Base-by-base conservation (phyloP, 2,888 invertebrate species). In the Perizoma flavofasciatum region DNA sequence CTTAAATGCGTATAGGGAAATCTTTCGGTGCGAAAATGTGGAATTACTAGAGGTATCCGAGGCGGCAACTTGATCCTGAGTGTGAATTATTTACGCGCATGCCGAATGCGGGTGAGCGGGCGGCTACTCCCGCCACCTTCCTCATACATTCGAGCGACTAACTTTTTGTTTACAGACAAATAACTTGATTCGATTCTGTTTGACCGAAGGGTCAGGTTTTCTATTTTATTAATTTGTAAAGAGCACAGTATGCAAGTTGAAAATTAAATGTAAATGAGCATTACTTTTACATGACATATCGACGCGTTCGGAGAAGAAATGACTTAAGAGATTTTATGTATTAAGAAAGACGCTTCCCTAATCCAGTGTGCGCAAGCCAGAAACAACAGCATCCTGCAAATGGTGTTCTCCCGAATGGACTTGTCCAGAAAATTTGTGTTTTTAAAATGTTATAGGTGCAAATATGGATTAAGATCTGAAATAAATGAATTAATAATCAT, bases 61-160 rank as follows among this genome's bases (percentile, higher is more conserved):
- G 73, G 78, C 78, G 78, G 71, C 74, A 74, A 79, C 77, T 80
- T 83, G 82, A 77, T 81, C 75, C 75, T 59, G 75, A 69, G 75
- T 75, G 82, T 82, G 79, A 87, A 88, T 86, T 85, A 88, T 89
- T 85, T 83, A 86, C 83, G 81, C 79, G 61, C 46, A 75, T 72
- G 73, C 74, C 77, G 78, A 82, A 79, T 82, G 78, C 81, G 82
- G 80, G 74, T 22, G 3, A 22, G 22, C 75, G 53, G 70, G 60
- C 64, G 70, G 72, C 72, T 62, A 56, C 43, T 61, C 65, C 58
- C 48, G 63, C 67, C 75, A 68, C 75, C 74, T 73, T 73, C 54
- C 44, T 58, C 52, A 49, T 55, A 72, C 68, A 77, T 78, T 71
- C 70, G 73, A 78, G 73, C 72, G 74, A 72, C 70, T 60, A 80